Percentiles rank a stretch among this genome's conserved stretches.
These are phyloP conservation scores for Trinorchestia longiramus DNA, from an alignment of 1,140 invertebrate genomes.

Conservation along the genomic window DNA sequence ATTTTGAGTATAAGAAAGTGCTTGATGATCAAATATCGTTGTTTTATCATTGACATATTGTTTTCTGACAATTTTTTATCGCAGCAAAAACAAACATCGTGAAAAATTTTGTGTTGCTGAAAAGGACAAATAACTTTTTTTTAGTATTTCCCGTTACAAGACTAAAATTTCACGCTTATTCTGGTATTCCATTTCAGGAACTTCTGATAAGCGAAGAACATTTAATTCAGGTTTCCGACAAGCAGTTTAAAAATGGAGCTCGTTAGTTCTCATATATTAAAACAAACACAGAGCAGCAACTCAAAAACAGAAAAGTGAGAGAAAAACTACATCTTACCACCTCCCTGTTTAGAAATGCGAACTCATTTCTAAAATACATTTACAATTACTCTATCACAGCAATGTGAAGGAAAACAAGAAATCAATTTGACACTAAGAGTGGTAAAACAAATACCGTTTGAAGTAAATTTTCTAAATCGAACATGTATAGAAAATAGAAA, in stretches of 20 bases:
- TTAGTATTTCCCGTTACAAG: not conserved
- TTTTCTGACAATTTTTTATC: not conserved
- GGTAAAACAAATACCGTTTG: too few relatives aligned
- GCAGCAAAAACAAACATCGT: not conserved
- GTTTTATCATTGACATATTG: not conserved
- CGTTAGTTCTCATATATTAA: not conserved
- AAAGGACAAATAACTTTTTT: too few relatives aligned
- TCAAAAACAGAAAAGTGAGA: not conserved
- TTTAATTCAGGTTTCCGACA: not conserved
- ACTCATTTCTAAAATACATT: not conserved
- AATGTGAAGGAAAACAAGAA: not conserved
- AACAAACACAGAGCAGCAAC: not conserved
- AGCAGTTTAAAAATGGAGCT: not conserved
- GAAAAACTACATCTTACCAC: not conserved
- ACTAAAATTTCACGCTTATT: not conserved
- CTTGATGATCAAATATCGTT: not conserved
- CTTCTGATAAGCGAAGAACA: not conserved
- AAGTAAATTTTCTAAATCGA: too few relatives aligned
- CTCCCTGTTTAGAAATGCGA: not conserved
- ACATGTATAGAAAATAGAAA: too few relatives aligned
- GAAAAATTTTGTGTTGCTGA: not conserved
- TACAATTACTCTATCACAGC: not conserved
- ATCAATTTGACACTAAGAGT: not conserved
- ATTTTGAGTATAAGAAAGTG: not conserved
- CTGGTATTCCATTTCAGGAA: not conserved